These are phyloP conservation scores for Sericinus montela DNA, from an alignment of 2,888 invertebrate species.

Conservation along the genomic window DNA sequence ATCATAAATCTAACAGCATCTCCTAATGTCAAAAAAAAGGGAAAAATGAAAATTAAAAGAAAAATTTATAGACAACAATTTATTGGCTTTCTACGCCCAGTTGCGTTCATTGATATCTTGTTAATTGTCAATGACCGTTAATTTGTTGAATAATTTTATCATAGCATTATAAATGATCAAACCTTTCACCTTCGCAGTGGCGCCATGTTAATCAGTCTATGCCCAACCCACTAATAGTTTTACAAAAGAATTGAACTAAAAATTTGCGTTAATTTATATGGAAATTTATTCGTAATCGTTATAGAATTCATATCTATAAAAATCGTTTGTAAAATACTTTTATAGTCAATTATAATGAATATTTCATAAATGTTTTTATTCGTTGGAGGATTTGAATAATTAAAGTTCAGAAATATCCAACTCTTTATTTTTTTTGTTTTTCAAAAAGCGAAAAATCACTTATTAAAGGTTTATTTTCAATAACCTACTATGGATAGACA, in stretches of 20 bases:
- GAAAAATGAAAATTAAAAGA: neutral
- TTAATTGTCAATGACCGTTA: conserved; percentile 15
- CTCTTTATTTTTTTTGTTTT: too few species aligned
- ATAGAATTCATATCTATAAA: neutral
- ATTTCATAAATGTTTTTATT: too few species aligned
- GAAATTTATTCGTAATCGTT: conserved; percentile 1
- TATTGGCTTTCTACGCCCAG: neutral
- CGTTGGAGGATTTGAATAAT: too few species aligned
- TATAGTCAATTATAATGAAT: too few species aligned
- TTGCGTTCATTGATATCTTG: neutral
- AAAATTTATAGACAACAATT: neutral
- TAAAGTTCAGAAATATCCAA: too few species aligned
- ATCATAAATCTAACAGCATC: too few species aligned
- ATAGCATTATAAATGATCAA: conserved; percentile 14
- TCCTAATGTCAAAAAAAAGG: neutral
- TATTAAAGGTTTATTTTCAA: too few species aligned
- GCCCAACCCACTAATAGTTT: conserved; percentile 17
- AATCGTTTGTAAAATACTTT: neutral
- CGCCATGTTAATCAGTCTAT: conserved; percentile 17
- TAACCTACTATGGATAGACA: too few species aligned
- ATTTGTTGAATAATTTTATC: conserved; percentile 12
- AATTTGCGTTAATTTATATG: neutral
- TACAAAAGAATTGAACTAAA: conserved; percentile 5
- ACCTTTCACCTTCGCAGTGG: conserved; percentile 18
- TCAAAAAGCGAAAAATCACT: too few species aligned